Conservation (phyloP, 2,888 invertebrate genomes). For the Macaria notata region DNA sequence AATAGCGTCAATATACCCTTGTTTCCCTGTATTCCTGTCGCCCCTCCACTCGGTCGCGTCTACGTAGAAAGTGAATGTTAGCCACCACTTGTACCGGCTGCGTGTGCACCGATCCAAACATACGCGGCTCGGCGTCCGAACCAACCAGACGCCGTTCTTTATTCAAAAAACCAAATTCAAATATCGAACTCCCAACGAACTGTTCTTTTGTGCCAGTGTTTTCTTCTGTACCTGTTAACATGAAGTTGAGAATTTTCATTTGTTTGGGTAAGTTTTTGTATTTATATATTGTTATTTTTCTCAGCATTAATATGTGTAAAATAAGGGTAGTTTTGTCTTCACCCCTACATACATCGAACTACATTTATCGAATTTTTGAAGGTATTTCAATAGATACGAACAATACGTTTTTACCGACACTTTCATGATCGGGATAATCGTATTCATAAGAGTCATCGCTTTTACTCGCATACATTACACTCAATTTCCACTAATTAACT, state of each 20-base stretch:
- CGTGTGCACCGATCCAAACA: constrained; percentile 54
- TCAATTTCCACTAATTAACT: constrained; percentile 13
- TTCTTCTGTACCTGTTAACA: constrained; percentile 43
- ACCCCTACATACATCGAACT: too few relatives aligned
- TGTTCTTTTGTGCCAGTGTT: constrained; percentile 63
- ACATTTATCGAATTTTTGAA: too few relatives aligned
- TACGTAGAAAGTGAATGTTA: constrained; percentile 76
- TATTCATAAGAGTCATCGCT: constrained; percentile 21
- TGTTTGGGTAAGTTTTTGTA: constrained; percentile 64
- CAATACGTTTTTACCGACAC: constrained; percentile 1
- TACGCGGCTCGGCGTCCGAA: constrained; percentile 68
- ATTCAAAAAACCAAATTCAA: constrained; percentile 41
- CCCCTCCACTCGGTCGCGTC: constrained; percentile 59
- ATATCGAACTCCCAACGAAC: constrained; percentile 29
- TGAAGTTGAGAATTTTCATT: constrained; percentile 64
- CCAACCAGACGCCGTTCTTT: constrained; percentile 62
- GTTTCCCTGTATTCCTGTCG: constrained; percentile 64
- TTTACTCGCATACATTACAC: constrained; percentile 22
- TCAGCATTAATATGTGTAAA: too few relatives aligned
- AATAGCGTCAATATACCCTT: constrained; percentile 68
- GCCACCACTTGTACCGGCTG: constrained; percentile 43
- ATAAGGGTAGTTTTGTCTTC: too few relatives aligned
- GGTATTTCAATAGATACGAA: too few relatives aligned
- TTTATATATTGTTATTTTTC: neutral
- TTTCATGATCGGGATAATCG: constrained; percentile 18